Base-by-base conservation (phyloP, 2,113 vertebrate species). In the Nyctereutes procyonoides region DNA sequence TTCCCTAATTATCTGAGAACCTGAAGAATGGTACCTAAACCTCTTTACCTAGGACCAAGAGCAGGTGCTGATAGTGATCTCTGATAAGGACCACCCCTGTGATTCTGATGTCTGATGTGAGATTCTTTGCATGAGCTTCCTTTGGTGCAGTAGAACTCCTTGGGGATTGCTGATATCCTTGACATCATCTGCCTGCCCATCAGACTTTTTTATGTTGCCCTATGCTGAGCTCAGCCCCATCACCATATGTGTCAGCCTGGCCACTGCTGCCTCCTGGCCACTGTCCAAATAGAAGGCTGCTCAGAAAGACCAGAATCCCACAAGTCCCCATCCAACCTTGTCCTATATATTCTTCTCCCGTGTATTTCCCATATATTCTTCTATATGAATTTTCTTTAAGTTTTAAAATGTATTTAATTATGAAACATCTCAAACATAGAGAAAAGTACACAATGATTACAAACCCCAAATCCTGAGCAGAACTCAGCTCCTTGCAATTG, bases 121-220 rank as follows among this genome's bases (percentile, higher is more conserved):
- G 73, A 76, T 8, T 48, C 73, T 76, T 24, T 28, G 65, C 0
- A 2, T 1, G 0, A 28, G 56, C 17, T 73, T 19, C 22, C 32
- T 32, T 22, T 6, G 12, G 0, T 4, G 95, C 55, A 20, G 0
- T 17, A 65, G 22, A 51, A 35, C 3, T 11, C 83, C 35, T 26
- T 30, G 65, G n/a, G 43, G 16, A 32, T 22, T 35, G 19, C 67
- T 16, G 51, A 2, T 51, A 38, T 26, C 26, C 9, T 14, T 65
- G 48, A 10, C 28, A 58, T 69, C 10, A 0, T 16, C 30, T 43
- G 7, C 19, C 38, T 0, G 14, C 32, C 22, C 8, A 0, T 11
- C 19, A 7, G 58, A 28, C 30, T 71, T 9, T 22, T 20, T 16
- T 14, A 28, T 12, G 32, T 48, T 3, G 13, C 38, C 51, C 28